A percentile compares a stretch with the other conserved stretches of the same genome.
phyloP scores from a whole-genome alignment of 2,797 vertebrate species.

The Pseudocheirus occidentalis region DNA sequence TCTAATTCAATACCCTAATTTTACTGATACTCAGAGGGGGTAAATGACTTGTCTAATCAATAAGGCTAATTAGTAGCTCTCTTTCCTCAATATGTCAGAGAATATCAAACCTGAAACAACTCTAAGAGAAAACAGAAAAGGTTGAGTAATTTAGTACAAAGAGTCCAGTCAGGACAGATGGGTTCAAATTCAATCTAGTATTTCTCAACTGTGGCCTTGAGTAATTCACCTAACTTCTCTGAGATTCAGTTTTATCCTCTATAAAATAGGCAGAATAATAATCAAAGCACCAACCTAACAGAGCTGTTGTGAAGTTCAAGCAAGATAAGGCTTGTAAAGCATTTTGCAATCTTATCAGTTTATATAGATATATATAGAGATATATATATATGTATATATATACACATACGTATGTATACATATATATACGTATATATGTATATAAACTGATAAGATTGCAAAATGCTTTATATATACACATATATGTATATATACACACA shows the following conservation, averaged over 20 bases:
- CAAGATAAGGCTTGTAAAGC: background rate
- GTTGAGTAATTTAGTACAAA: background rate
- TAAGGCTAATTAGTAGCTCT: background rate
- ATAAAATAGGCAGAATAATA: background rate
- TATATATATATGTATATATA: too few species aligned
- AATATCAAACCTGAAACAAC: background rate
- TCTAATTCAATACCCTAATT: background rate
- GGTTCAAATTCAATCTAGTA: too few species aligned
- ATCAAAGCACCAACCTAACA: background rate
- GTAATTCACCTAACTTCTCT: background rate
- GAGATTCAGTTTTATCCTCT: background rate
- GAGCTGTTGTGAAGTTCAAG: background rate
- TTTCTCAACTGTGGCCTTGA: background rate
- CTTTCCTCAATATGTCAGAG: background rate
- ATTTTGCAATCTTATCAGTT: background rate
- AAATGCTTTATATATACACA: too few species aligned
- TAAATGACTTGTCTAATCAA: background rate
- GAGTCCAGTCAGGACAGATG: accelerated
- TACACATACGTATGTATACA: too few species aligned
- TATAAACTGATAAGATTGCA: too few species aligned
- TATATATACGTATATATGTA: too few species aligned
- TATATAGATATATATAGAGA: background rate
- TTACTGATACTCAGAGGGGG: background rate
- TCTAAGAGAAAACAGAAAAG: background rate
- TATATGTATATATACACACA: too few species aligned